A percentile compares a stretch with the other conserved stretches of the same genome.
Conservation (phyloP, 2,113 vertebrate species). For the Sula dactylatra region DNA sequence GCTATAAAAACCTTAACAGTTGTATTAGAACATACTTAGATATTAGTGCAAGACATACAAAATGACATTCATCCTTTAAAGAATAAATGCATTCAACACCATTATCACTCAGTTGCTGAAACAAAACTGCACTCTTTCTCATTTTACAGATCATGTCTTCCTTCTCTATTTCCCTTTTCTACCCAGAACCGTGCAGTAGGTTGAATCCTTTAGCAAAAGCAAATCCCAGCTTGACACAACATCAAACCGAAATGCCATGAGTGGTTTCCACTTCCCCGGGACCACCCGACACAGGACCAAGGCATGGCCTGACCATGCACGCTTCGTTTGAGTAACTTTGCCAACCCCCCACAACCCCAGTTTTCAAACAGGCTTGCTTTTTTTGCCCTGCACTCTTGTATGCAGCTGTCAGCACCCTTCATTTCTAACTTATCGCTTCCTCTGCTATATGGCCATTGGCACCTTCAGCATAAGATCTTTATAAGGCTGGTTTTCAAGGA, state of each 20-base stretch:
- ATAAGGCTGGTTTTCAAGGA: neutral
- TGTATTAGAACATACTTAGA: neutral
- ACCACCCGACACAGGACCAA: neutral
- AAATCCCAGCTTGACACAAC: neutral
- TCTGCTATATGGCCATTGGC: neutral
- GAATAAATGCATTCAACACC: neutral
- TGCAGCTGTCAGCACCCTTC: neutral
- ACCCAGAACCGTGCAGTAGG: neutral
- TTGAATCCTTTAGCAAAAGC: neutral
- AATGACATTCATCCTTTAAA: neutral
- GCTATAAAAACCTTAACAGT: neutral
- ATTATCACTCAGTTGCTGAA: neutral
- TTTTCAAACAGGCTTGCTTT: too few relatives aligned
- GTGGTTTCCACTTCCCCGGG: neutral
- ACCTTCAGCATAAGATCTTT: neutral
- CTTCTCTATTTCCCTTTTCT: neutral
- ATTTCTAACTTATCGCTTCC: neutral
- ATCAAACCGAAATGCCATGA: neutral
- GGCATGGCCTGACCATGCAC: accelerated
- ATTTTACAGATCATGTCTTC: accelerated
- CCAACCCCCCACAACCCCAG: neutral
- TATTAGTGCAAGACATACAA: neutral
- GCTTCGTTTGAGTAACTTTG: neutral
- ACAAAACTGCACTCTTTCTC: neutral
- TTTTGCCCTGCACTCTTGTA: neutral